Evolutionary conservation across 2,113 vertebrate genomes (phyloP), one percentile per base, ranked within the genome.

Genomic region (Carollia perspicillata): DNA sequence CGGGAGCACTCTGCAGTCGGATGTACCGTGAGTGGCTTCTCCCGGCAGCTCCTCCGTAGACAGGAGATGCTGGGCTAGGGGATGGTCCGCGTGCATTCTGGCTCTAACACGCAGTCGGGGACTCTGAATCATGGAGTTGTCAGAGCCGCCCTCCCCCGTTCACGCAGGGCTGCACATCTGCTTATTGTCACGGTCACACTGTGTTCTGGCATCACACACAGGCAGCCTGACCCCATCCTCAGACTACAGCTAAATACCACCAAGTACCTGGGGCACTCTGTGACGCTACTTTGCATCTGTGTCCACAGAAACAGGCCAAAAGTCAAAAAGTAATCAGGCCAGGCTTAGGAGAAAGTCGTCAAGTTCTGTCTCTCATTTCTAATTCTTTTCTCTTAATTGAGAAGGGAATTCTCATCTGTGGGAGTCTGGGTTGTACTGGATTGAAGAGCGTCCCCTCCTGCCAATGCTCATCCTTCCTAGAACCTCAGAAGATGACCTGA

Each of bases 191-290:
- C 0, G 3, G 47, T 44, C 60, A 30, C 17, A 2, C 7, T 26
- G 6, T 30, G 11, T 23, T 60, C 69, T 5, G 5, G 71, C 22
- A 6, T 44, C 3, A 6, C 2, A 47, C 8, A 1, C 22, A n/a
- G 30, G 68, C 33, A 55, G 40, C 18, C 2, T 16, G 33, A 30
- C 35, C 30, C 6, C 0, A 30, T 47, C 20, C 7, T 5, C 28
- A 26, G 44, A 20, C 1, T 11, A 1, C 1, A n/a, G 65, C 0
- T 23, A 30, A n/a, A 18, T 3, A 3, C 11, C 37, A 12, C 5
- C 10, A 0, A 23, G 14, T 6, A 37, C 23, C 37, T n/a, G 7
- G 47, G 23, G 9, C 0, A 51, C 66, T 7, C 3, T 2, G 26
- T 6, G 30, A 60, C 6, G 17, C 44, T 17, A 20, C 28, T 16